Evolutionary conservation across 2,797 vertebrate species (phyloP).

Genomic region (Phylloscopus collybita): DNA sequence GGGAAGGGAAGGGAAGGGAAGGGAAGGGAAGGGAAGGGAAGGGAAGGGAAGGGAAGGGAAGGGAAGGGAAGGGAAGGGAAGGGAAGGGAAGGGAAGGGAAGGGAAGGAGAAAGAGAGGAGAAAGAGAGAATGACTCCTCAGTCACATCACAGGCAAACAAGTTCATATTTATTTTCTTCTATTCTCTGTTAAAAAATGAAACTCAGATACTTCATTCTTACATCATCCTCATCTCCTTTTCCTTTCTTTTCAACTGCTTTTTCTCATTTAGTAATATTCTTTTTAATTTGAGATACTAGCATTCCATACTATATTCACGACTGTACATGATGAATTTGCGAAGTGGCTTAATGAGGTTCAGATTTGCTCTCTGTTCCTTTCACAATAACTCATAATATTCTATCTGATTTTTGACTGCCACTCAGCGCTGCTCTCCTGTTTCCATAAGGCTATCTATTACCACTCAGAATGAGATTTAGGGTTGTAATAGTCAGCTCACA

Average conservation of each 20-base stretch:
- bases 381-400: constrained; percentile 42
- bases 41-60: too few species aligned
- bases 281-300: constrained; percentile 55
- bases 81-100: too few species aligned
- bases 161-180: neutral
- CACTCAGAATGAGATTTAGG: constrained; percentile 38
- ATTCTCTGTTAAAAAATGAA: constrained; percentile 5
- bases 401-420: constrained; percentile 31
- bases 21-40: too few species aligned
- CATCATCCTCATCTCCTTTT: neutral
- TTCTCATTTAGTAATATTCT: constrained; percentile 35
- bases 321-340: constrained; percentile 39
- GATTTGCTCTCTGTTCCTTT: constrained; percentile 48
- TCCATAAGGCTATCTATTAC: constrained; percentile 52
- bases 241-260: neutral
- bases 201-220: neutral
- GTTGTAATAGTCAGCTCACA: constrained; percentile 18
- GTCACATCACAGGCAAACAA: neutral
- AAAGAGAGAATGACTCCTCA: neutral
- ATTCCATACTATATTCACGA: constrained; percentile 19
- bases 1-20: too few species aligned
- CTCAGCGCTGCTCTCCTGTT: neutral
- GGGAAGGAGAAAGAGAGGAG: too few species aligned
- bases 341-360: constrained; percentile 49
- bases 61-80: too few species aligned